Evolutionary conservation across 2,888 invertebrate species (phyloP), one percentile per base, ranked within the genome.

Genomic region (Hofmannophila pseudospretella): DNA sequence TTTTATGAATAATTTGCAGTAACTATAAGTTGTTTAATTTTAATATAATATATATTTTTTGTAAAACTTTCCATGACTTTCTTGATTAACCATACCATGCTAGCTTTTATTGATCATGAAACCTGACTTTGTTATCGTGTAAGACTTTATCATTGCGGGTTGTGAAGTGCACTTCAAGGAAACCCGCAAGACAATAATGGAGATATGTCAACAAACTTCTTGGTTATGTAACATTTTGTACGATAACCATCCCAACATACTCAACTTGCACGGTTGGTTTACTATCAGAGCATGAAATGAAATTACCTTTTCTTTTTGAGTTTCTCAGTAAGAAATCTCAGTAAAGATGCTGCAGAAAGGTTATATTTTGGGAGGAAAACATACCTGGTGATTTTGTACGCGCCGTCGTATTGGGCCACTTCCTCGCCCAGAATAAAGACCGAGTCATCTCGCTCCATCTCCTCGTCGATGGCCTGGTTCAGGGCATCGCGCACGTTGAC

Each of bases 351-450:
- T 12, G 7, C 4, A 3, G 11, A 27, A 20, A 29, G 30, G 27
- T 38, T 35, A 41, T 31, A 34, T 28, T 36, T 33, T 37, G 35
- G 4, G 23, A 8, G 4, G 27, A 34, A 19, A 30, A 32, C 42
- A 47, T 54, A 86, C 78, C 89, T 88, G 42, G 93, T 93, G 16
- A 99, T 95, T 93, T 98, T 95, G 71, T 99, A 99, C 32, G 98
- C 98, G 45, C 99, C 99, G 70, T 99, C 98, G 67, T 98, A 99
- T 79, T 95, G 93, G n/a, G 98, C 99, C 1, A 99, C 99, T 87
- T 99, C 99, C 77, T 99, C 99, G 26, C 99, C 99, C 45, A 98
- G 61, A 27, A 98, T 67, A 71, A 97, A 97, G 0, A 97, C 97
- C 42, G 89, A 89, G 20, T 98, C 96, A 72, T 99, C 99, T 42